These are phyloP conservation scores for Merops nubicus DNA, from an alignment of 2,113 vertebrate species.

Conservation along the genomic window DNA sequence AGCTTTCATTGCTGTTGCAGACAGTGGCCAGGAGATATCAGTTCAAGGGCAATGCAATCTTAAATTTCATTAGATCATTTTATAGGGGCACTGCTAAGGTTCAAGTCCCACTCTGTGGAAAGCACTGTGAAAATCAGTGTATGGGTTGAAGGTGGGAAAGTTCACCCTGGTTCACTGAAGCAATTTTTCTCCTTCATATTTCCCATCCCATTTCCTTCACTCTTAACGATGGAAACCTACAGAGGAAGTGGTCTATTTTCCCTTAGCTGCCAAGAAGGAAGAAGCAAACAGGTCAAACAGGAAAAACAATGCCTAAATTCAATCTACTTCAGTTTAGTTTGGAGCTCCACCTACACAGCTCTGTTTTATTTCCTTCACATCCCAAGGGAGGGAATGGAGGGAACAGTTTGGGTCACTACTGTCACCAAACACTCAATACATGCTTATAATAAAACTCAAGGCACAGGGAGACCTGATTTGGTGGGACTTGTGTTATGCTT, in stretches of 20 bases:
- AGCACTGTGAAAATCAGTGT: background rate
- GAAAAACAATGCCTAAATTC: background rate
- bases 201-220: background rate
- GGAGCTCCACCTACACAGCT: background rate
- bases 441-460: background rate
- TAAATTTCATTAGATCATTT: background rate
- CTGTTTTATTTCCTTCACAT: background rate
- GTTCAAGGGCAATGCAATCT: background rate
- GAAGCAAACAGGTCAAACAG: background rate
- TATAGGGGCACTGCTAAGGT: background rate
- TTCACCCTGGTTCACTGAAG: background rate
- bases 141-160: background rate
- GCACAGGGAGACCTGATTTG: rapidly evolving
- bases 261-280: background rate
- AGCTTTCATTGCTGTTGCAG: background rate
- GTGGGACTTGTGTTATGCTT: background rate
- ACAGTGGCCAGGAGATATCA: background rate
- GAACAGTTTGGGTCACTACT: background rate
- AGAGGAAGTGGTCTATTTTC: background rate
- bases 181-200: background rate
- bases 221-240: background rate
- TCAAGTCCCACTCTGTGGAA: background rate
- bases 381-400: background rate
- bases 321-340: background rate
- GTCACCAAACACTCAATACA: background rate